Base-by-base conservation (phyloP, 2,888 invertebrate genomes). In the Drosophila parthenogenetica region DNA sequence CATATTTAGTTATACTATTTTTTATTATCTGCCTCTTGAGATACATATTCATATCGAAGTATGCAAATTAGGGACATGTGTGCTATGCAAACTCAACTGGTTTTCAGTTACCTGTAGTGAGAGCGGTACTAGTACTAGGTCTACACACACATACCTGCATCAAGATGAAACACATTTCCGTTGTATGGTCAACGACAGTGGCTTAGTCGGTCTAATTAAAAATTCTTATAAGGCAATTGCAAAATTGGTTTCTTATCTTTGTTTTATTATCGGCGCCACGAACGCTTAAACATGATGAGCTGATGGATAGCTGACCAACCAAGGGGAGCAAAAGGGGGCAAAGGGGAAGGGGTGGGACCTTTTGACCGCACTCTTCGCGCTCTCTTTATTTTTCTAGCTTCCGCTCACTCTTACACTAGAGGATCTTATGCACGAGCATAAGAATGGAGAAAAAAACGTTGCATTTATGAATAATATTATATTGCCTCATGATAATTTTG, bases 201-300 rank as follows among this genome's bases (percentile, higher is more conserved):
- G 81, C 69, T 76, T 57, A 73, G 82, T 69, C 63, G 54, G 69
- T 68, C 87, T 89, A 90, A 89, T 89, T 89, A 90, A 89, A 89
- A 90, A 90, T 90, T 89, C 89, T 79, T 77, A 73, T 72, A 78
- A 79, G 73, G 79, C 89, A 89, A 89, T 89, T 90, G 85, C 89
- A 77, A 90, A 89, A 89, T 89, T 89, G 87, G 90, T 85, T 90
- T 89, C 90, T 89, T 89, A 90, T 89, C 90, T 87, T 69, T 69
- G 37, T 60, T 82, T 89, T 90, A 89, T 89, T 85, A 89, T 89
- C 89, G 74, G 76, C 78, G 81, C 89, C 77, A 80, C 83, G 79
- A 77, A 83, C 78, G 70, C 72, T 79, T 72, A 65, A 88, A 73
- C 75, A 77, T 89, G 90, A 89, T 89, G 89, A 87, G 82, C 89